Evolutionary conservation across 2,797 vertebrate species (phyloP), one percentile per base, ranked within the genome.

Genomic region (Galagoides demidoff): DNA sequence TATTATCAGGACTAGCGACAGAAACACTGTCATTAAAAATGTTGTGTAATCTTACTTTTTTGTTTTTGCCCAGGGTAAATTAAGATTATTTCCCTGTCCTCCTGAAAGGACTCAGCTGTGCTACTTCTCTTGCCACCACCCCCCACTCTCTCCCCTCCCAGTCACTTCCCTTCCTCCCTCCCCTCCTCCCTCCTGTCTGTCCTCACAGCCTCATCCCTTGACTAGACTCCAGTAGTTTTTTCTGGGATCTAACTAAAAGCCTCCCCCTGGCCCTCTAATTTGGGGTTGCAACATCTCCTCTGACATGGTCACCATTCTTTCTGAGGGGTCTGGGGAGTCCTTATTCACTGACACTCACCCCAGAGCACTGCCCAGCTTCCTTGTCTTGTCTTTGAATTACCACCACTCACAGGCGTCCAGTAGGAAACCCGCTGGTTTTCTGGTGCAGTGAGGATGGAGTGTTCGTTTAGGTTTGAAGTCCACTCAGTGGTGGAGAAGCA

Each of bases 1-100:
- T 87, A 68, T 73, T 74, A 73, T 94, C 59, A 85, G 93, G 68
- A 52, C 34, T 94, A 96, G 55, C 77, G 87, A 92, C 93, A 94
- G 77, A 83, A 90, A 91, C 73, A 82, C 92, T 91, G 61, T 95
- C 89, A 94, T 96, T 96, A 95, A 87, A 93, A 66, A 57, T 71
- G 90, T 82, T 78, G 84, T 49, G 12, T 83, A 91, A 95, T 66
- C 92, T 73, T 83, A 52, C 79, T 73, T 93, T 94, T 95, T 76
- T 93, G 93, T 76, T 66, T 94, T 94, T 77, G 83, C 81, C 61
- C 61, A 11, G 64, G 79, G 77, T 81, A 71, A 91, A 93, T 92
- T 39, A 89, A 92, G 76, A 63, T 79, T 85, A 27, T 92, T 78
- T 89, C 63, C 83, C 88, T 34, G 31, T 85, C 59, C 74, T 64